Base-by-base conservation (phyloP, 2,113 vertebrate genomes). In the Callipepla californica region DNA sequence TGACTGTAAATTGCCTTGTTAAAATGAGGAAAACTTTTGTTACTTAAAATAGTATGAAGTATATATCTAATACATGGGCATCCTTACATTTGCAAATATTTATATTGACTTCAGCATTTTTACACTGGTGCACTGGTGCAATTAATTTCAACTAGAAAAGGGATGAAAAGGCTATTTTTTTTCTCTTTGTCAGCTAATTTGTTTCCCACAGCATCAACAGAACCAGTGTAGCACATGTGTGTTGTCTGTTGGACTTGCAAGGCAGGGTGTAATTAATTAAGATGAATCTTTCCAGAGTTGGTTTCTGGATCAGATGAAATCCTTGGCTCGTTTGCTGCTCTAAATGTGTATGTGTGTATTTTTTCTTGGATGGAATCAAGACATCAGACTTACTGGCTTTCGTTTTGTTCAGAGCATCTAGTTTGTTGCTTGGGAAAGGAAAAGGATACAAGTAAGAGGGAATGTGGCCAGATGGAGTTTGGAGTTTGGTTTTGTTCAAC, bases 31-130 rank as follows among this genome's bases (percentile, higher is more conserved):
- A 83, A 26, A 1, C 6, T 8, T 53, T 68, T 75, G 8, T 65
- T 92, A 72, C 69, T 87, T 75, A 58, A 92, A 92, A 77, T 59
- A 1, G 0, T 58, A 50, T 42, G n/a, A 89, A 87, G 40, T 47
- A 63, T 66, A 4, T 92, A 62, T 85, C 63, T 74, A 87, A 50
- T 73, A 30, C 23, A 3, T n/a, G 17, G 50, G 5, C 17, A 44
- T 69, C 55, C 78, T 94, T 87, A 77, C 0, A 0, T 69, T 34
- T 66, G 81, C 89, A 57, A 48, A n/a, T 85, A 85, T 94, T 95
- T 96, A 15, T 85, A 70, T 69, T 69, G 58, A 85, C 67, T 80
- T 96, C 67, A 94, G 89, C 87, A 70, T 89, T 94, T 96, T 95
- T 85, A 34, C 45, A 45, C 32, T 20, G 55, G 19, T 42, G 34